Evolutionary conservation across 2,797 vertebrate genomes (phyloP).

Genomic region (Gymnocypris eckloni): DNA sequence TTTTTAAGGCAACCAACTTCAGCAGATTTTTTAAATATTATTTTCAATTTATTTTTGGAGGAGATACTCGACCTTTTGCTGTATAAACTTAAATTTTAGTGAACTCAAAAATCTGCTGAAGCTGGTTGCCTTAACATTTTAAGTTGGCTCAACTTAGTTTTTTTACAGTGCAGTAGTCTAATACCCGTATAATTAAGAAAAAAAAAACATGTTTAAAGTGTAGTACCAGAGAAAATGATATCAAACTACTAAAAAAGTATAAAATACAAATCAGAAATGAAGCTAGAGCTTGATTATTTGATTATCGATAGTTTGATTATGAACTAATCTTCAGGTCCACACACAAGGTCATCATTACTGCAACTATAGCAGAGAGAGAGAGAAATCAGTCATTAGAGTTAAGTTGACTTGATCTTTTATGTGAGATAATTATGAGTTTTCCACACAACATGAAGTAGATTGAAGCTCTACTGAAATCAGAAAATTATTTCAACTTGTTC

Average conservation of each 20-base stretch:
- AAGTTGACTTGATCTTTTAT: background rate
- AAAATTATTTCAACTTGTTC: background rate
- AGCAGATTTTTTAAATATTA: too few relatives aligned
- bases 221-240: background rate
- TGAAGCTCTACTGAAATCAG: background rate
- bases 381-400: background rate
- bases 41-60: too few relatives aligned
- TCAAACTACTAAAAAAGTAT: background rate
- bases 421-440: background rate
- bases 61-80: too few relatives aligned
- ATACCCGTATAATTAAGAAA: too few relatives aligned
- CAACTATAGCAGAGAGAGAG: conserved; percentile 43
- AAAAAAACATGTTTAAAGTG: background rate
- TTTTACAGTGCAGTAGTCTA: too few relatives aligned
- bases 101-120: too few relatives aligned
- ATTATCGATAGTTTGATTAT: conserved; percentile 9
- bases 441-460: background rate
- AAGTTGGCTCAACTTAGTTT: too few relatives aligned
- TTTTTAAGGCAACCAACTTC: too few relatives aligned
- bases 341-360: conserved; percentile 42
- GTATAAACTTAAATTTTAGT: too few relatives aligned
- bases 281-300: background rate
- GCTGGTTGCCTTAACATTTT: too few relatives aligned
- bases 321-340: conserved; percentile 15
- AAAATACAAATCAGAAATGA: background rate